These are phyloP conservation scores for Lamellibrachia satsuma DNA, from an alignment of 2,888 invertebrate species.

Conservation along the genomic window DNA sequence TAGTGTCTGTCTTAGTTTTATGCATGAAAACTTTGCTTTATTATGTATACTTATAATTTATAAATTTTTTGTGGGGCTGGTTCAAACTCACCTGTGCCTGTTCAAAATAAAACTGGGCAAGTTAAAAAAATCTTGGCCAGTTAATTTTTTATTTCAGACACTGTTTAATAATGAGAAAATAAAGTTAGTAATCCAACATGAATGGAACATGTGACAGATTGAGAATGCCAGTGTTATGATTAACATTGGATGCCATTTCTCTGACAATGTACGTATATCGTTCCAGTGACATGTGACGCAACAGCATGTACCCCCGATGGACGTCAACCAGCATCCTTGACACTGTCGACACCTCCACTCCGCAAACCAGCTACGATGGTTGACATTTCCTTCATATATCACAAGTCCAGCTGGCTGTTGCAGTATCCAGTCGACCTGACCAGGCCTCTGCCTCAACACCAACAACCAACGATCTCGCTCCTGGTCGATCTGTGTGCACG, in stretches of 20 bases:
- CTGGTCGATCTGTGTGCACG: constrained; percentile 52
- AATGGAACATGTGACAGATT: too few species aligned
- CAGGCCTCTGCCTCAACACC: background rate
- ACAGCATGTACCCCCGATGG: background rate
- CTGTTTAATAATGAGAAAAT: too few species aligned
- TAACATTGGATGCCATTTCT: background rate
- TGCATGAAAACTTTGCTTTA: too few species aligned
- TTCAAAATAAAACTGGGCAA: too few species aligned
- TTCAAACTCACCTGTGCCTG: too few species aligned
- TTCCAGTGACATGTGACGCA: background rate
- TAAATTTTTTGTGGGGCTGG: too few species aligned
- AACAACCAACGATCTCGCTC: constrained; percentile 3
- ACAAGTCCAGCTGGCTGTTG: background rate
- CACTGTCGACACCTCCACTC: background rate
- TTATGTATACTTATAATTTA: too few species aligned
- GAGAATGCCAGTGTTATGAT: too few species aligned
- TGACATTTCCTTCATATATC: constrained; percentile 1
- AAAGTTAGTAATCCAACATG: too few species aligned
- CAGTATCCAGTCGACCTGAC: background rate
- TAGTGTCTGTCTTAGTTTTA: too few species aligned
- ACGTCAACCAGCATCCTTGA: background rate
- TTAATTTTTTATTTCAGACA: too few species aligned
- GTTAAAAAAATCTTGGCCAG: too few species aligned
- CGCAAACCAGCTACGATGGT: background rate
- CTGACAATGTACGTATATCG: background rate